Evolutionary conservation across 2,797 vertebrate genomes (phyloP), one percentile per base, ranked within the genome.

Genomic region (Xenops minutus): DNA sequence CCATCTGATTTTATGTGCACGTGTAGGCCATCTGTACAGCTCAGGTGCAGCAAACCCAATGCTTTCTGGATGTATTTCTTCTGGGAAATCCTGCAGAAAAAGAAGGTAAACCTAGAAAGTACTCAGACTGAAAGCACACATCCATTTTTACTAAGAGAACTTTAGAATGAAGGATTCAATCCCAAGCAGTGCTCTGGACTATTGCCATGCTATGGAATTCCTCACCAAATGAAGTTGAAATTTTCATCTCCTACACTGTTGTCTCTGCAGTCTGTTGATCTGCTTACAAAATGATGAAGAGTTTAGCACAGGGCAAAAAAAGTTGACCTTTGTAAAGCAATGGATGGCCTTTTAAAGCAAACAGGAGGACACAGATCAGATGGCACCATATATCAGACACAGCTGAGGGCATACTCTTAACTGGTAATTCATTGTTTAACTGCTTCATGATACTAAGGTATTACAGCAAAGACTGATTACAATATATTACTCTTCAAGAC

Each of bases 381-480:
- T 44, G 88, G 37, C 37, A 59, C 36, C 13, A 3, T 48, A 10
- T 44, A 85, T 91, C 56, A 93, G 56, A 74, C 27, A 71, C 51
- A 74, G 64, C 34, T 74, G 71, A 95, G 41, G 77, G 44, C 54
- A 58, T 29, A 56, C 9, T 20, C 56, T 71, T 71, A 89, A 80
- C 64, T 2, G 0, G 22, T 51, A 67, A 80, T 58, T 88, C 82
- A 55, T 20, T 74, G 30, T 77, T 92, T 34, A 85, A 62, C 37
- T 44, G 41, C 73, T 85, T 72, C 63, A 68, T 73, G 91, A 79
- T 96, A 85, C 69, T 52, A 85, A 96, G 69, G 27, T 86, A 32
- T 89, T 93, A 77, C 30, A 62, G 89, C 85, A 97, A 85, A 96
- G 80, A 96, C 84, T 91, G 92, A 89, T 94, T 93, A 93, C 62